phyloP scores from a whole-genome alignment of 2,113 vertebrate genomes.

The Rhinolophus sinicus region DNA sequence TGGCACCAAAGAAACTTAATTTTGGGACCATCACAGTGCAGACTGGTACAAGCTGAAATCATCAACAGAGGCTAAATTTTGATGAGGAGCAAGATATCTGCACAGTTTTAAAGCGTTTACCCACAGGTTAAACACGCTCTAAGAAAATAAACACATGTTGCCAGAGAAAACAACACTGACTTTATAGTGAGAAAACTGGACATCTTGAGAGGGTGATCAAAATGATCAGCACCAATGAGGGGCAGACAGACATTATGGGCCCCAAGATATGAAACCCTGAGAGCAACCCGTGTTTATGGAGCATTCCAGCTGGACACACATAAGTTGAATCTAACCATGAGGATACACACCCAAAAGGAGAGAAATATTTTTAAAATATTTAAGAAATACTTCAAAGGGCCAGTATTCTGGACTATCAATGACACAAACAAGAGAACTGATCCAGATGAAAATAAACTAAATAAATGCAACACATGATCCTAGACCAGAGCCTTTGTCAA shows the following conservation, averaged over 20 bases:
- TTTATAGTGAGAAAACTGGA: background rate
- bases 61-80: background rate
- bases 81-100: background rate
- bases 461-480: background rate
- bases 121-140: background rate
- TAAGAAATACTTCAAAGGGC: background rate
- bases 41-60: background rate
- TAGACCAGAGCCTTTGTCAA: background rate
- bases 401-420: background rate
- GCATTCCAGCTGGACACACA: background rate
- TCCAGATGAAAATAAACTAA: background rate
- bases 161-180: background rate
- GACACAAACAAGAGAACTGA: background rate
- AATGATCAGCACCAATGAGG: background rate
- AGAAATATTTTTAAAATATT: background rate
- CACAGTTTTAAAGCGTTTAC: background rate
- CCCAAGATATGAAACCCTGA: background rate
- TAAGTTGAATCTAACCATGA: background rate
- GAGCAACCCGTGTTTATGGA: fast-evolving
- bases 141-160: background rate
- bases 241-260: too few species aligned
- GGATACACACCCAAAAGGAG: background rate
- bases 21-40: background rate
- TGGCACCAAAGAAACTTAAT: background rate
- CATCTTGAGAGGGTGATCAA: background rate